phyloP scores from a whole-genome alignment of 2,113 vertebrate species.

The Labeo catla region DNA sequence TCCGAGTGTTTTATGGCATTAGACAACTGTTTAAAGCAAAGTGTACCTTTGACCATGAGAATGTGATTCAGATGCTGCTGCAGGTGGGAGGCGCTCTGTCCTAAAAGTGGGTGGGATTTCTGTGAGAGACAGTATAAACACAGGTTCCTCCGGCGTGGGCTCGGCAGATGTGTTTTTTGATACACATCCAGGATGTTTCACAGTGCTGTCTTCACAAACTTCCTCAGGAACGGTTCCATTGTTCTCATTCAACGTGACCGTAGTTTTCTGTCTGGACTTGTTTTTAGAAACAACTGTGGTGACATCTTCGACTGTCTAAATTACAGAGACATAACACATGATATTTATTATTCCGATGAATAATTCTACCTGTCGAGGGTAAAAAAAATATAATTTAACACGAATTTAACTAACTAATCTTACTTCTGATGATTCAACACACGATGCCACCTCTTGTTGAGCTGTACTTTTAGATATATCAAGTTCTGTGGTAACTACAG shows the following conservation, averaged over 20 bases:
- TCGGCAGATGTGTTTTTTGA: neutral
- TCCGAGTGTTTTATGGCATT: neutral
- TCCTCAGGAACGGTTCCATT: neutral
- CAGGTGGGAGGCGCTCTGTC: slow-evolving; percentile 35
- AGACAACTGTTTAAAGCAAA: neutral
- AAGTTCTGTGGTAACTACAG: neutral
- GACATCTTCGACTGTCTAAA: neutral
- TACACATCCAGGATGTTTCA: neutral
- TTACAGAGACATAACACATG: neutral
- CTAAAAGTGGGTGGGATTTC: slow-evolving; percentile 64
- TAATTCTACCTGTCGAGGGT: neutral
- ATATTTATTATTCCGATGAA: neutral
- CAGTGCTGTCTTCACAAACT: neutral
- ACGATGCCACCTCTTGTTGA: neutral
- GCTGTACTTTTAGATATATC: neutral
- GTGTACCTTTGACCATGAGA: slow-evolving; percentile 59
- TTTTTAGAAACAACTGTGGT: neutral
- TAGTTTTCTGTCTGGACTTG: neutral
- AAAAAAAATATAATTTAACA: neutral
- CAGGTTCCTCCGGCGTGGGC: slow-evolving; percentile 60
- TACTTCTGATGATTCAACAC: neutral
- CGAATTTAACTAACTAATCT: neutral
- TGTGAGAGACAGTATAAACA: slow-evolving; percentile 76
- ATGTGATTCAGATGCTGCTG: slow-evolving; percentile 34
- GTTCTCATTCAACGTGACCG: neutral